Evolutionary conservation across 2,888 invertebrate genomes (phyloP).

Genomic region (Anoncus sp.): DNA sequence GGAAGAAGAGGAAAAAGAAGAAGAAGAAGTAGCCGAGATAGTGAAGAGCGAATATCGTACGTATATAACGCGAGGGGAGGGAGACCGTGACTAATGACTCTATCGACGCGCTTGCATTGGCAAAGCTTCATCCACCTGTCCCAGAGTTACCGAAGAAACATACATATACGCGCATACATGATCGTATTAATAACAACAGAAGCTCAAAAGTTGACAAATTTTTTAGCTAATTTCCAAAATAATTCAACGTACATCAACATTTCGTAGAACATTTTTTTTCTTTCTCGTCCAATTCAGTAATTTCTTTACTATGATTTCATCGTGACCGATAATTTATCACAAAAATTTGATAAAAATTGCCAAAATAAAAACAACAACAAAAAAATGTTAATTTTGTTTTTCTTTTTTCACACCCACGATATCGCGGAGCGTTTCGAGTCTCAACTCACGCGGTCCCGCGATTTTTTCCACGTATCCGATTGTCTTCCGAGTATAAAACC

Average conservation of each 20-base stretch:
- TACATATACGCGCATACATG: background rate
- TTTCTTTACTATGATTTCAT: too few relatives aligned
- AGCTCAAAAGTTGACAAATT: background rate
- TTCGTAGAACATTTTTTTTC: too few relatives aligned
- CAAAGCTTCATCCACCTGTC: constrained; percentile 52
- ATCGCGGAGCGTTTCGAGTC: constrained; percentile 2
- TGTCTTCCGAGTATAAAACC: constrained; percentile 62
- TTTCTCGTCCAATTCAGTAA: too few relatives aligned
- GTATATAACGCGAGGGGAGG: constrained; percentile 73
- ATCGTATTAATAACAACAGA: background rate
- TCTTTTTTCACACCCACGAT: constrained; percentile 14
- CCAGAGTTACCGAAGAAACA: constrained; percentile 20
- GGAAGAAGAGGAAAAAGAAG: constrained; percentile 37
- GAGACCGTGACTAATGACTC: constrained; percentile 79
- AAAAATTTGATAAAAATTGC: too few relatives aligned
- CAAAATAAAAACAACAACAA: too few relatives aligned
- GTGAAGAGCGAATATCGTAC: constrained; percentile 58
- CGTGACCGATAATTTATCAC: too few relatives aligned
- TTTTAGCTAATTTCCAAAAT: background rate
- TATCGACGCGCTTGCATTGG: constrained; percentile 73
- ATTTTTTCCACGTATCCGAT: constrained; percentile 60
- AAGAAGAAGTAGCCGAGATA: constrained; percentile 42
- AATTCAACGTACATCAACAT: background rate
- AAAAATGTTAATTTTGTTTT: too few relatives aligned
- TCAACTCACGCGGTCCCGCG: constrained; percentile 29